Percentiles rank a stretch among this genome's conserved stretches.
Conservation (phyloP, 2,888 invertebrate species). For the Drosophila koepferae region DNA sequence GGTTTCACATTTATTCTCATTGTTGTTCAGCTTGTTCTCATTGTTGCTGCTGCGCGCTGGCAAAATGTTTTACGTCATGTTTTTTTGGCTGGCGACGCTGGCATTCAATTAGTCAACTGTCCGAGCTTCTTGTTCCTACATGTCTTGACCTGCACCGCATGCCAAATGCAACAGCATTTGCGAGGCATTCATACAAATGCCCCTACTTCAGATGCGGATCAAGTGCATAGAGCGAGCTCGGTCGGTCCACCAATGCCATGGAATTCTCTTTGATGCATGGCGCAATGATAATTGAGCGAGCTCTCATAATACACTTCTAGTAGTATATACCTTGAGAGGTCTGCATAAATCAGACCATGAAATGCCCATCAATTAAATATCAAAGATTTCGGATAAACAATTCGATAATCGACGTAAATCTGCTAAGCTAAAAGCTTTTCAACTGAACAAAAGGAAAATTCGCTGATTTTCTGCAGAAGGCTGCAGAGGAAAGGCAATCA, state of each 20-base stretch:
- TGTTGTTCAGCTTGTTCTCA: constrained; percentile 34
- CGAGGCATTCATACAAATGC: constrained; percentile 6
- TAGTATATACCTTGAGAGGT: constrained; percentile 7
- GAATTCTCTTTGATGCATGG: constrained; percentile 39
- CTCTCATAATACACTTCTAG: constrained; percentile 7
- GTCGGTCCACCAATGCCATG: constrained; percentile 4
- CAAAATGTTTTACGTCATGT: constrained; percentile 74
- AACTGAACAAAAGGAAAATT: background rate
- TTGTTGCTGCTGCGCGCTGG: constrained; percentile 11
- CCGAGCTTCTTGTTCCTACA: constrained; percentile 8
- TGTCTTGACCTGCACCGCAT: constrained; percentile 16
- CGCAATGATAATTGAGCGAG: constrained; percentile 17
- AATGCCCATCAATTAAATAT: constrained; percentile 6
- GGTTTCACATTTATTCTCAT: constrained; percentile 54
- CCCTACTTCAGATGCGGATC: constrained; percentile 19
- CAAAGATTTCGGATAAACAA: constrained; percentile 14
- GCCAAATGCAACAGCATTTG: constrained; percentile 32
- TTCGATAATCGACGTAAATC: background rate
- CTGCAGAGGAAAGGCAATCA: background rate
- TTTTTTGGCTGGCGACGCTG: constrained; percentile 49
- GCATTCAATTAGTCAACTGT: constrained; percentile 58
- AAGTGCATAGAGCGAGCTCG: background rate
- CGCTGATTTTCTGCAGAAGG: constrained; percentile 8
- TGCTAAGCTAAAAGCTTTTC: constrained; percentile 24
- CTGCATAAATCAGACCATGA: constrained; percentile 12